Conservation (phyloP, 2,113 vertebrate species). For the Platichthys stellatus region DNA sequence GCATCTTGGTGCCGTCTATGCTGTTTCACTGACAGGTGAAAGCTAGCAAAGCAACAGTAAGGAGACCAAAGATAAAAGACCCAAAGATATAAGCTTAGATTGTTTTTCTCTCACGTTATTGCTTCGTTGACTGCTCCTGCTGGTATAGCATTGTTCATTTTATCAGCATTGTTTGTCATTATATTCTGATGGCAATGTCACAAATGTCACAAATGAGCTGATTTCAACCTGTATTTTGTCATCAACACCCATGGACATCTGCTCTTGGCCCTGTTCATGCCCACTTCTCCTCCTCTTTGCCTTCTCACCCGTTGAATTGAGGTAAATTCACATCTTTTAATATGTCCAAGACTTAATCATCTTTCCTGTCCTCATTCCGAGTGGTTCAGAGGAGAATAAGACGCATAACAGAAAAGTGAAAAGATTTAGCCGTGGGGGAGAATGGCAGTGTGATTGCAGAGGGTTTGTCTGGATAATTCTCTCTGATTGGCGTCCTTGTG, state of each 20-base stretch:
- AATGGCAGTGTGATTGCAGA: slow-evolving; percentile 53
- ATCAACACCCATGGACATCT: background rate
- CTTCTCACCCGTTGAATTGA: background rate
- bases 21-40: background rate
- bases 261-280: background rate
- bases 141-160: too few species aligned
- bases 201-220: background rate
- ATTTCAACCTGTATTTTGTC: background rate
- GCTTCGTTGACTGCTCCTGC: too few species aligned
- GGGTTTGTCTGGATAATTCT: slow-evolving; percentile 60
- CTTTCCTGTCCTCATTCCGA: background rate
- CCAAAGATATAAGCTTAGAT: too few species aligned
- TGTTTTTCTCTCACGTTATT: too few species aligned
- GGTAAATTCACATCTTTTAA: background rate
- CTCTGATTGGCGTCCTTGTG: slow-evolving; percentile 53
- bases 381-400: slow-evolving; percentile 6
- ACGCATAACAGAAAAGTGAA: slow-evolving; percentile 16
- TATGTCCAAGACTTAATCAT: background rate
- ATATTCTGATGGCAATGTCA: too few species aligned
- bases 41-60: background rate
- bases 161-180: too few species aligned
- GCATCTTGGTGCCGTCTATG: too few species aligned
- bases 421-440: background rate
- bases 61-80: too few species aligned
- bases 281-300: background rate